Conservation (phyloP, 2,113 vertebrate genomes). For the Periophthalmodon schlosseri region DNA sequence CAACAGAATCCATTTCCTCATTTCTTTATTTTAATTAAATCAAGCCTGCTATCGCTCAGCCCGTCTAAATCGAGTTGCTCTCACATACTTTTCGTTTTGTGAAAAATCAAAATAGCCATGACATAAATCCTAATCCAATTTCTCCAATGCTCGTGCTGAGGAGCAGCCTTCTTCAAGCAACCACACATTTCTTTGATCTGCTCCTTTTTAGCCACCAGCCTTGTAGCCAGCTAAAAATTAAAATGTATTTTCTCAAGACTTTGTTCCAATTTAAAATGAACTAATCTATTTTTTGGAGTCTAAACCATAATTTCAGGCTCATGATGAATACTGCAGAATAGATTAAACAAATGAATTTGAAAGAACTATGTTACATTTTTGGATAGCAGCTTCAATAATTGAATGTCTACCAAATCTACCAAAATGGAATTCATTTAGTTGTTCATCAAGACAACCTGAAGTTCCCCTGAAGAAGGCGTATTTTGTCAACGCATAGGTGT, state of each 20-base stretch:
- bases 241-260: slow-evolving; percentile 29
- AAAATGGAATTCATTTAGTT: too few species aligned
- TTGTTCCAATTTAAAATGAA: not conserved
- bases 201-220: slow-evolving; percentile 35
- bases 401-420: too few species aligned
- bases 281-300: not conserved
- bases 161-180: slow-evolving; percentile 41
- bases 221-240: slow-evolving; percentile 37
- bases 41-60: slow-evolving; percentile 57
- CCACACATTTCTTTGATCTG: slow-evolving; percentile 46
- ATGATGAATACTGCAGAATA: not conserved
- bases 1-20: slow-evolving; percentile 37
- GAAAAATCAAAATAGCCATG: slow-evolving; percentile 57
- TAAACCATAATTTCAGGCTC: not conserved
- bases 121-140: slow-evolving; percentile 69
- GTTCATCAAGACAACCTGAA: too few species aligned
- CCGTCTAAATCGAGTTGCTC: slow-evolving; percentile 59
- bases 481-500: too few species aligned
- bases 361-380: too few species aligned
- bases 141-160: slow-evolving; percentile 38
- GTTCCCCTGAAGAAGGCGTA: too few species aligned
- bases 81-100: slow-evolving; percentile 53
- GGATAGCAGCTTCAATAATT: too few species aligned
- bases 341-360: too few species aligned
- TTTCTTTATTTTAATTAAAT: slow-evolving; percentile 57